Base-by-base conservation (phyloP, 35 echinoderm and acorn worm species). In the Heliocidaris erythrogramma region DNA sequence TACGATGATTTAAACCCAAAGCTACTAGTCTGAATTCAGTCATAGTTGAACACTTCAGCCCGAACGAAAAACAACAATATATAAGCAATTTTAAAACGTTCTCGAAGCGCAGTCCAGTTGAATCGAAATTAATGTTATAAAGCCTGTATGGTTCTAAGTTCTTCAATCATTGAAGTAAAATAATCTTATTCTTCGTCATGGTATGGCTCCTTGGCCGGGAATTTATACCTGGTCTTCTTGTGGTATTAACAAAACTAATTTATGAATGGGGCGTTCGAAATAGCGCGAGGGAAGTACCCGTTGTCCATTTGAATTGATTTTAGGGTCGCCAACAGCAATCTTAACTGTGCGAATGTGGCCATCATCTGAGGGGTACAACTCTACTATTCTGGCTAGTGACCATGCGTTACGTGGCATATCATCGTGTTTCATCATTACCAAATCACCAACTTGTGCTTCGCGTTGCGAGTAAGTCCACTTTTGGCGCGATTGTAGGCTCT, bases 251-350 rank as follows among this genome's bases (percentile, higher is more conserved):
- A 97, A 88, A 14, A 97, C 88, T 5, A 97, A 27, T 85, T 97
- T 97, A 21, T 95, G 96, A 60, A 97, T 93, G 21, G 96, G 96
- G 4, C 94, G 94, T 49, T 95, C 94, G 52, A 97, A 90, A 24
- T 93, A 49, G 71, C 50, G 86, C n/a, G 31, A 9, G 11, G 48
- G 42, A 85, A 49, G 14, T 7, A 53, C 93, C 5, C 93, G 90
- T 47, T 90, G 95, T 27, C 96, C 94, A 9, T 59, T 71, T 49
- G 32, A 48, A 92, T 96, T 93, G 1, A 97, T 30, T 14, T 84
- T 89, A 6, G n/a, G 48, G 29, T 49, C 71, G 8, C 92, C 94
- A 9, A 95, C 29, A 8, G 47, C 86, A 30, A 97, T 16, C 85
- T 95, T 95, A 13, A 94, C 94, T 49, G 87, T 95, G 7, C 94